A percentile compares a stretch with the other conserved stretches of the same genome.
Conservation (phyloP, 2,113 vertebrate genomes). For the Rhagologus leucostigma region DNA sequence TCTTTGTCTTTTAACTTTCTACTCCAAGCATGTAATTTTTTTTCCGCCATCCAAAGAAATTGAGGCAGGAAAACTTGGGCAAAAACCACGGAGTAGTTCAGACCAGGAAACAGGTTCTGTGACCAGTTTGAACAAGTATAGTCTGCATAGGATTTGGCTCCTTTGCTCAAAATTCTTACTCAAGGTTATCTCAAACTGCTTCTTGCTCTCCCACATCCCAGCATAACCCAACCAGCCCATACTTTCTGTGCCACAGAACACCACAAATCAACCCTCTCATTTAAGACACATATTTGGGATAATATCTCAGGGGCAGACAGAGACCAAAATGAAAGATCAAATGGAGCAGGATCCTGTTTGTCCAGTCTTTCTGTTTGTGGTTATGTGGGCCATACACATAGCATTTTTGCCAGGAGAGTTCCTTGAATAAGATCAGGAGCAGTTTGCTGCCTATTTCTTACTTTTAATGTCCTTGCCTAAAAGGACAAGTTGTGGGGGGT, state of each 20-base stretch:
- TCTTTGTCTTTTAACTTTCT: neutral
- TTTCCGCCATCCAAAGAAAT: neutral
- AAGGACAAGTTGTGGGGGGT: neutral
- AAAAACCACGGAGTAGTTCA: neutral
- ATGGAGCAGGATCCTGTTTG: neutral
- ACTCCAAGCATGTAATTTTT: neutral
- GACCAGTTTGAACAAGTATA: neutral
- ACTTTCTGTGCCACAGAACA: neutral
- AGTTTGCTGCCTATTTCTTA: neutral
- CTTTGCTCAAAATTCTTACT: neutral
- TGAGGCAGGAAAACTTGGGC: neutral
- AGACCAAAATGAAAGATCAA: neutral
- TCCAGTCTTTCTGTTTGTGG: neutral
- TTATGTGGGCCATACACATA: neutral
- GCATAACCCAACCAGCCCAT: neutral
- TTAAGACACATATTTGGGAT: neutral
- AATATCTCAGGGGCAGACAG: neutral
- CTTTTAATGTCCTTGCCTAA: neutral
- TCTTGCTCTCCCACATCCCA: neutral
- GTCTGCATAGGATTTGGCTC: neutral
- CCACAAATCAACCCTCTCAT: neutral
- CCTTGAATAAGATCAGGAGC: neutral
- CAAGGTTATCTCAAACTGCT: neutral
- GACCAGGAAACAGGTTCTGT: neutral
- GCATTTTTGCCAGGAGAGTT: neutral